A percentile compares a stretch with the other conserved stretches of the same genome.
Evolutionary conservation across 2,797 vertebrate species (phyloP).

Genomic region (Caiman crocodilus): DNA sequence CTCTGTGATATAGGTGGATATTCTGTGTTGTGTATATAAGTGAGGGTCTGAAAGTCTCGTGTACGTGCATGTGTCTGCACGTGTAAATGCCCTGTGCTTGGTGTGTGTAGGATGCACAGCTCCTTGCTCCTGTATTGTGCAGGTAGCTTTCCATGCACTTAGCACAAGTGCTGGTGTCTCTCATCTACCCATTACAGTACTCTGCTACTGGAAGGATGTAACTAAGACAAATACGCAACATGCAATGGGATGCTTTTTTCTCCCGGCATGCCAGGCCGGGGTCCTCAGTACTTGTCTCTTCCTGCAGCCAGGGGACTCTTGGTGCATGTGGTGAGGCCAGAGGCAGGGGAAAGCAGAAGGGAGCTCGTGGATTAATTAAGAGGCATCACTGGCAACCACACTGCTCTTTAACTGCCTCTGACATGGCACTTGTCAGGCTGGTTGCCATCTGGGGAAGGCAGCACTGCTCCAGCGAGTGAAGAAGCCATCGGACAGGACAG

Average conservation of each 20-base stretch:
- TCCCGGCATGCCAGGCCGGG: background rate
- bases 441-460: accelerated
- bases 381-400: background rate
- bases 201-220: background rate
- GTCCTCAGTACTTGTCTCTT: background rate
- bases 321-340: background rate
- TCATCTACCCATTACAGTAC: background rate
- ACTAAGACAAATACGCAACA: background rate
- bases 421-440: accelerated
- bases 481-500: accelerated
- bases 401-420: background rate
- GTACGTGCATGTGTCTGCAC: background rate
- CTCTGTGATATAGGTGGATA: background rate
- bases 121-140: accelerated
- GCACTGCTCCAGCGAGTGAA: background rate
- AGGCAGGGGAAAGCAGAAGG: background rate
- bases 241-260: background rate
- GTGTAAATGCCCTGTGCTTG: accelerated
- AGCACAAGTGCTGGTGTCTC: background rate
- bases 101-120: accelerated
- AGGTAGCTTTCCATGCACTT: background rate
- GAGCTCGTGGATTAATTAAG: background rate
- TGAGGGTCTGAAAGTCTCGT: background rate
- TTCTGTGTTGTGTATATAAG: background rate
- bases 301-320: background rate